phyloP scores from a whole-genome alignment of 2,113 vertebrate species.

The Stictonetta naevosa region DNA sequence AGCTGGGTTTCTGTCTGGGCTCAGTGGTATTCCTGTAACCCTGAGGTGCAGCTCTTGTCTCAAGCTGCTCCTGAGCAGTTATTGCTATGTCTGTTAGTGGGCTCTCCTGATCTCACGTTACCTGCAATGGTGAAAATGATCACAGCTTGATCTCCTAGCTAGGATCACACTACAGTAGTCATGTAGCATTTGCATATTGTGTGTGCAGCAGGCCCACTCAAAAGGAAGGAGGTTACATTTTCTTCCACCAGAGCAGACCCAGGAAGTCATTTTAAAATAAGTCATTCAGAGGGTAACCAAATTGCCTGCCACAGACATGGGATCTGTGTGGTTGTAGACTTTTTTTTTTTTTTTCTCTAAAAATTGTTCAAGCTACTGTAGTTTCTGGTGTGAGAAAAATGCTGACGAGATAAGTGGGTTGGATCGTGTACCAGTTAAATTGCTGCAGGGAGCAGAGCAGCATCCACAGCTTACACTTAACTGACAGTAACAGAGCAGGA shows the following conservation, averaged over 20 bases:
- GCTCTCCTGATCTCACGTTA: neutral
- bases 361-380: neutral
- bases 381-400: neutral
- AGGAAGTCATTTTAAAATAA: neutral
- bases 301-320: neutral
- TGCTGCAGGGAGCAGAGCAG: neutral
- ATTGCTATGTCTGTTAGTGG: neutral
- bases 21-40: neutral
- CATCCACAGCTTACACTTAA: neutral
- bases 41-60: neutral
- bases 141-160: neutral
- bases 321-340: neutral
- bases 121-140: neutral
- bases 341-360: neutral
- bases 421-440: neutral
- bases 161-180: neutral
- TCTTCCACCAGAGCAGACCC: neutral
- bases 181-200: rapidly evolving
- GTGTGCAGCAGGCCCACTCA: rapidly evolving
- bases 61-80: neutral
- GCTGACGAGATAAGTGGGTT: neutral
- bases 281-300: neutral
- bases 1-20: neutral
- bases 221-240: neutral
- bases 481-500: neutral